phyloP scores from a whole-genome alignment of 2,113 vertebrate species.

The Saccopteryx bilineata region DNA sequence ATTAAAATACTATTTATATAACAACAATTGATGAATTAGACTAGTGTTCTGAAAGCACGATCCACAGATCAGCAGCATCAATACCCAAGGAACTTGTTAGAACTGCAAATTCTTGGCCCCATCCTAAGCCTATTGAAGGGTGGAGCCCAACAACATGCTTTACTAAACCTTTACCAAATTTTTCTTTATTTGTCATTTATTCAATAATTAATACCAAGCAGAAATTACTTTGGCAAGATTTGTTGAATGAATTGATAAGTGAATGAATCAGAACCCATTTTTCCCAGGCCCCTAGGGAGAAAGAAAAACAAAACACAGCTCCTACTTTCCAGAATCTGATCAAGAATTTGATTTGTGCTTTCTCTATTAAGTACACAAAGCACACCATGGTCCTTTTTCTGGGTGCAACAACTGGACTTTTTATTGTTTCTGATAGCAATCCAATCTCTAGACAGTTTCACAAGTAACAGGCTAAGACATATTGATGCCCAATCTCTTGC shows the following conservation, averaged over 20 bases:
- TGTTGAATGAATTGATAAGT: slow-evolving; percentile 26
- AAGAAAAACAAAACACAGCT: background rate
- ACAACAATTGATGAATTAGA: background rate
- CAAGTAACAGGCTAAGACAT: background rate
- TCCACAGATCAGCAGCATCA: background rate
- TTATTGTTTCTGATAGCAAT: background rate
- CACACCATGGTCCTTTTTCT: background rate
- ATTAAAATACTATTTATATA: background rate
- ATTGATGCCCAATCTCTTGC: background rate
- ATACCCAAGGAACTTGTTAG: background rate
- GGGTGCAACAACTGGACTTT: background rate
- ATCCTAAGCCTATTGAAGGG: background rate
- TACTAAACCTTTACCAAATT: background rate
- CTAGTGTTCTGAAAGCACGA: background rate
- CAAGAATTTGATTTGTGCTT: background rate
- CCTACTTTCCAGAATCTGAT: background rate
- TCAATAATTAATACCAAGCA: background rate
- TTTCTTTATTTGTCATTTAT: background rate
- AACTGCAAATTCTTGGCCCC: background rate
- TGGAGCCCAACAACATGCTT: background rate
- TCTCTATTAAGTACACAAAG: background rate
- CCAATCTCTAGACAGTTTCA: slow-evolving; percentile 6
- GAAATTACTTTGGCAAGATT: background rate
- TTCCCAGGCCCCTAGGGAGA: background rate
- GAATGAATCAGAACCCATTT: slow-evolving; percentile 34